phyloP scores from a whole-genome alignment of 2,113 vertebrate species.

The Phalacrocorax pelagicus region DNA sequence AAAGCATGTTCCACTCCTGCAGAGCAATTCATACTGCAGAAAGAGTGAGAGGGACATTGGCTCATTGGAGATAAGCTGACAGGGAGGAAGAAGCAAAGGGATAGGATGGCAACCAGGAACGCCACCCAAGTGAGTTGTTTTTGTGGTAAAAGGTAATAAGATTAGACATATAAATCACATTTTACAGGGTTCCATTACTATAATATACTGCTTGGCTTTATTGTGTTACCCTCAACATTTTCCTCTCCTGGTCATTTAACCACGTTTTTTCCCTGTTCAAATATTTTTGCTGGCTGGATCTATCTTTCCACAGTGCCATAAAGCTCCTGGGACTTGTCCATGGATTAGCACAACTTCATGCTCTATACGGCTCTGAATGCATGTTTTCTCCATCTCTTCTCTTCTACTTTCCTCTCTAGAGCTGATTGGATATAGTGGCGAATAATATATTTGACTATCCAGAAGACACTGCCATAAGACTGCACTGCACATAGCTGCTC shows the following conservation, averaged over 20 bases:
- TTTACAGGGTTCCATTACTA: not conserved
- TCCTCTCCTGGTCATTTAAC: not conserved
- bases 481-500: not conserved
- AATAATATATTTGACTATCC: not conserved
- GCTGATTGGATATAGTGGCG: not conserved
- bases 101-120: not conserved
- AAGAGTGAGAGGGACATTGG: rapidly evolving
- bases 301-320: not conserved
- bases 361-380: not conserved
- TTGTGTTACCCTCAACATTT: not conserved
- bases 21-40: not conserved
- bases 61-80: not conserved
- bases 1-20: not conserved
- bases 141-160: not conserved
- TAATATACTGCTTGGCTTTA: not conserved
- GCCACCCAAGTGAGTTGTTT: not conserved
- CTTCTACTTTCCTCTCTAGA: not conserved
- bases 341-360: not conserved
- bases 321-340: not conserved
- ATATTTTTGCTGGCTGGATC: not conserved
- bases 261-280: not conserved
- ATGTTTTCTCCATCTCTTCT: not conserved
- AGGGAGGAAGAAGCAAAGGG: not conserved
- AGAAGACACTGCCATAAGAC: not conserved
- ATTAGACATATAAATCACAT: not conserved